Evolutionary conservation across 1,140 invertebrate species (phyloP).

Genomic region (Drosophila aff.): DNA sequence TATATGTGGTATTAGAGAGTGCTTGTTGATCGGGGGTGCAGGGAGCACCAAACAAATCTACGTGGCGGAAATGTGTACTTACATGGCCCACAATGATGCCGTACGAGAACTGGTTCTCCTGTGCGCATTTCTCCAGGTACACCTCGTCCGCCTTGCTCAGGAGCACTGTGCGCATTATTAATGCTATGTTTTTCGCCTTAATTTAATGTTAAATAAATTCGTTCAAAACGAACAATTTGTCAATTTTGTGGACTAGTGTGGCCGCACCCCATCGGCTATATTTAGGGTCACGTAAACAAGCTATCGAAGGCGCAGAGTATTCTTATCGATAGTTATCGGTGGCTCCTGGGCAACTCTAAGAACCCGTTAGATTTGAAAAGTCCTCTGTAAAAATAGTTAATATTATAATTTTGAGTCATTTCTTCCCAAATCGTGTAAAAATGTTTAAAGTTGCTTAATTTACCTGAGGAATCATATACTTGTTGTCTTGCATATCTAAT

Average conservation of each 20-base stretch:
- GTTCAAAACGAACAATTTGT: slow-evolving; percentile 24
- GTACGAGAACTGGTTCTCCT: slow-evolving; percentile 74
- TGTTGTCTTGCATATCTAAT: too few species aligned
- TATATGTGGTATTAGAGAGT: neutral
- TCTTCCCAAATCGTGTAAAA: too few species aligned
- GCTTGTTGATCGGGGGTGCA: slow-evolving; percentile 7
- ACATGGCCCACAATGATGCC: slow-evolving; percentile 81
- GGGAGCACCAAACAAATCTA: slow-evolving; percentile 49
- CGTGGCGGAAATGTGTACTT: slow-evolving; percentile 61
- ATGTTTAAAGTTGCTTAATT: neutral
- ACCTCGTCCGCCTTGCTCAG: slow-evolving; percentile 75
- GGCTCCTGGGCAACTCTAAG: neutral
- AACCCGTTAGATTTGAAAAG: slow-evolving; percentile 6
- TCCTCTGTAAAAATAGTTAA: neutral
- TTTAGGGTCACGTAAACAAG: slow-evolving; percentile 13
- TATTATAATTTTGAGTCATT: too few species aligned
- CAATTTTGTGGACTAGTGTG: slow-evolving; percentile 19
- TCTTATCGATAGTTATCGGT: slow-evolving; percentile 5
- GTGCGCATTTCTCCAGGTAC: slow-evolving; percentile 80
- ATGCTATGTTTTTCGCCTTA: slow-evolving; percentile 7
- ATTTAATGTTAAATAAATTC: slow-evolving; percentile 38
- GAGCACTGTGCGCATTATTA: slow-evolving; percentile 74
- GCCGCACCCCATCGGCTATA: neutral
- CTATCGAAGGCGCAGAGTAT: neutral
- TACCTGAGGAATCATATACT: too few species aligned